Conservation (phyloP, 2,797 vertebrate species). For the Mus spretus region DNA sequence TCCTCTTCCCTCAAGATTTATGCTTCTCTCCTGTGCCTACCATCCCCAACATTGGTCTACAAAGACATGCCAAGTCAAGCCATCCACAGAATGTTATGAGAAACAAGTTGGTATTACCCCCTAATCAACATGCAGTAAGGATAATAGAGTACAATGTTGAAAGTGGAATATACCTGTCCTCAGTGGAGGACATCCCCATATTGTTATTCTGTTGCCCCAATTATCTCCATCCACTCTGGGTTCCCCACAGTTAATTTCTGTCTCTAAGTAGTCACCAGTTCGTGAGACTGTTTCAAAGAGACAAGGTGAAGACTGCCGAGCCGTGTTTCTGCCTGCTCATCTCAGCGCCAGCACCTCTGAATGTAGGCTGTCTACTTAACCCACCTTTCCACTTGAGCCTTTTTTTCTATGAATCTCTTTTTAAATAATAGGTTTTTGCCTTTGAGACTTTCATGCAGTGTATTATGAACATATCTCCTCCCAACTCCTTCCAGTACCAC, state of each 20-base stretch:
- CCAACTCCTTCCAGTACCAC: neutral
- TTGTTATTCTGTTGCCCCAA: neutral
- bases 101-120: too few relatives aligned
- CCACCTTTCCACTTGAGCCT: fast-evolving
- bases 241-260: neutral
- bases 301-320: neutral
- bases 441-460: neutral
- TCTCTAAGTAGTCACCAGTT: neutral
- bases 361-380: fast-evolving
- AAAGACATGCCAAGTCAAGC: neutral
- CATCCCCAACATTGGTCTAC: neutral
- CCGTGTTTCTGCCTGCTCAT: neutral
- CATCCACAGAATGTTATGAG: neutral
- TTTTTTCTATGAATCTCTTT: neutral
- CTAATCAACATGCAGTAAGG: too few relatives aligned
- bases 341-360: neutral
- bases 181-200: neutral
- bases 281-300: neutral
- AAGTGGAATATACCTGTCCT: neutral
- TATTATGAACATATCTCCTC: neutral
- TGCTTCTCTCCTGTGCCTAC: neutral
- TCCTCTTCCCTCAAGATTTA: neutral
- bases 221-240: neutral
- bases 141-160: neutral
- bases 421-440: neutral